Evolutionary conservation across 2,888 invertebrate species (phyloP).

Genomic region (Metalampra italica): DNA sequence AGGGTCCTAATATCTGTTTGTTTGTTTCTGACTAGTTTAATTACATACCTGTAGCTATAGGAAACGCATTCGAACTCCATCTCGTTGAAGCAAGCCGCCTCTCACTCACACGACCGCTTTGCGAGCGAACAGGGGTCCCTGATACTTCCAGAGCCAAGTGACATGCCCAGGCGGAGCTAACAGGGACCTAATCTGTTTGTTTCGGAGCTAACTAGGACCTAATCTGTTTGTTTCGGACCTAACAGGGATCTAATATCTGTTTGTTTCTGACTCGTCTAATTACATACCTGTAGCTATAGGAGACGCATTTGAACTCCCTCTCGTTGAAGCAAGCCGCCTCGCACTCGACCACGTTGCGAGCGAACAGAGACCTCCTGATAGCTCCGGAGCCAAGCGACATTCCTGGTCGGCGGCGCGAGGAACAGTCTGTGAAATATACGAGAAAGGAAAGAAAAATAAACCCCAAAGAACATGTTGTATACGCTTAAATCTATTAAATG

Average conservation of each 20-base stretch:
- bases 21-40: too few relatives aligned
- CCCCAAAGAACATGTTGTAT: too few relatives aligned
- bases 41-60: conserved; percentile 84
- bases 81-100: conserved; percentile 84
- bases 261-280: too few relatives aligned
- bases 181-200: too few relatives aligned
- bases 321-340: conserved; percentile 86
- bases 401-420: conserved; percentile 85
- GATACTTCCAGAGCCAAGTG: conserved; percentile 82
- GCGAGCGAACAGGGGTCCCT: conserved; percentile 81
- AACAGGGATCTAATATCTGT: too few relatives aligned
- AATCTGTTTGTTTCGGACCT: too few relatives aligned
- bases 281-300: conserved; percentile 84
- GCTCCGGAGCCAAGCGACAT: conserved; percentile 84
- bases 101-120: conserved; percentile 89
- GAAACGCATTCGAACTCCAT: conserved; percentile 85
- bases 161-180: conserved; percentile 88
- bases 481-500: too few relatives aligned
- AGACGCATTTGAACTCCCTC: conserved; percentile 84
- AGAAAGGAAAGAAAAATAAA: too few relatives aligned
- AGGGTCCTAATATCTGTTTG: too few relatives aligned
- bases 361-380: conserved; percentile 81
- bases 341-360: conserved; percentile 85
- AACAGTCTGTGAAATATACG: conserved; percentile 79
- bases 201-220: too few relatives aligned